phyloP scores from a whole-genome alignment of 2,797 vertebrate species.

The Semaprochilodus insignis region DNA sequence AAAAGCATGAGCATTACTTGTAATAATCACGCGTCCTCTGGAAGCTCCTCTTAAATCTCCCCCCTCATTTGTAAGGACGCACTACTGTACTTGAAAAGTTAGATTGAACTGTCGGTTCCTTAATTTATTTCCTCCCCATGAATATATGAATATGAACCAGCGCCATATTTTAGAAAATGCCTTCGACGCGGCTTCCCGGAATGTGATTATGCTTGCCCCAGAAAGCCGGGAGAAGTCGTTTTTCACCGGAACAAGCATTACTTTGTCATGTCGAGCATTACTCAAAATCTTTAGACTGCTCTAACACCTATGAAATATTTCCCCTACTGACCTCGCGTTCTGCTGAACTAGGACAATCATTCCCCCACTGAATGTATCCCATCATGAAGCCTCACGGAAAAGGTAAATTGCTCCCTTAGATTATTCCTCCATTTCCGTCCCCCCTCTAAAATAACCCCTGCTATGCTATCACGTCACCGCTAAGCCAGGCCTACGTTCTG shows the following conservation, averaged over 20 bases:
- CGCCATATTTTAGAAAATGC: constrained; percentile 73
- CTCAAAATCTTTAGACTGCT: constrained; percentile 68
- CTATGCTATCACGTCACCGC: not conserved
- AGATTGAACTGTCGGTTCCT: constrained; percentile 75
- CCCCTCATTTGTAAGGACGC: constrained; percentile 73
- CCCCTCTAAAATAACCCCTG: not conserved
- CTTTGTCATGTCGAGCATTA: constrained; percentile 79
- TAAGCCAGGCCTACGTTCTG: not conserved
- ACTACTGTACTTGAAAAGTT: constrained; percentile 79
- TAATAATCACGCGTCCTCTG: constrained; percentile 26
- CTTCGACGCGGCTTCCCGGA: constrained; percentile 61
- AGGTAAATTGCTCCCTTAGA: constrained; percentile 62
- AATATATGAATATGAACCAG: constrained; percentile 83
- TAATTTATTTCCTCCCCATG: constrained; percentile 62
- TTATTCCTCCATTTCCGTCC: constrained; percentile 18
- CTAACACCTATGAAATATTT: constrained; percentile 75
- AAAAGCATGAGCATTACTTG: constrained; percentile 36
- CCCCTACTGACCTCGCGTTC: constrained; percentile 74
- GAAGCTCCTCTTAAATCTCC: constrained; percentile 54
- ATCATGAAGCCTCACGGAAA: constrained; percentile 48
- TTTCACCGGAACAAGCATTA: constrained; percentile 83
- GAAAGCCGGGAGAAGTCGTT: constrained; percentile 78
- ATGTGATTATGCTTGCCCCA: constrained; percentile 81
- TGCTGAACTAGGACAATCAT: constrained; percentile 78
- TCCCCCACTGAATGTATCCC: constrained; percentile 47